Evolutionary conservation across 2,888 invertebrate genomes (phyloP).

Genomic region (Flexamia atlantica): DNA sequence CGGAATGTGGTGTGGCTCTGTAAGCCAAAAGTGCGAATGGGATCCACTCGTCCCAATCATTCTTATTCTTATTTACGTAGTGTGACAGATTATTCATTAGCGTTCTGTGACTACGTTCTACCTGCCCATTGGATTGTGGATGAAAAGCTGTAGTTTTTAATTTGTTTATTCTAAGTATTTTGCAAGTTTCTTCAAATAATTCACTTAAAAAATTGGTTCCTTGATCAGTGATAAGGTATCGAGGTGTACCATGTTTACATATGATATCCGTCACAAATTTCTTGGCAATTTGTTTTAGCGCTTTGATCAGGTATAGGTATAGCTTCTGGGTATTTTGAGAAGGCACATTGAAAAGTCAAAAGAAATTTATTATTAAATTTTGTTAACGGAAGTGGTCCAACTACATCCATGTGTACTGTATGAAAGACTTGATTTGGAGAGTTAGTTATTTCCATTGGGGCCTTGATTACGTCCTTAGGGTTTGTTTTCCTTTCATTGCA

Average conservation of each 20-base stretch:
- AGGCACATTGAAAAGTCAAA: constrained; percentile 1
- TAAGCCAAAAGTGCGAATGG: constrained; percentile 71
- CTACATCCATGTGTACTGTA: too few species aligned
- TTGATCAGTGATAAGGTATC: background rate
- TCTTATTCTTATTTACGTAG: background rate
- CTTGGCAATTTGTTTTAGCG: background rate
- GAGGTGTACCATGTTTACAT: constrained; percentile 23
- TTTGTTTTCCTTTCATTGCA: constrained; percentile 5
- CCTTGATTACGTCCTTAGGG: too few species aligned
- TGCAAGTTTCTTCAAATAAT: constrained; percentile 9
- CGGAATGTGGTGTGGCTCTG: background rate
- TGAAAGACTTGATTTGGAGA: too few species aligned
- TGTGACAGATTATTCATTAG: background rate
- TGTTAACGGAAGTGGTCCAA: too few species aligned
- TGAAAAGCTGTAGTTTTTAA: constrained; percentile 11
- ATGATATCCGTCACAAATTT: background rate
- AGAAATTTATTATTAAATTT: background rate
- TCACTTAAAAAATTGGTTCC: background rate
- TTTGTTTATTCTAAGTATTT: constrained; percentile 3
- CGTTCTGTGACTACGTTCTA: constrained; percentile 4
- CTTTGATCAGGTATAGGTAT: background rate
- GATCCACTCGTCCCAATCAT: constrained; percentile 64
- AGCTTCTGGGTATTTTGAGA: constrained; percentile 18
- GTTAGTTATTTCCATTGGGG: too few species aligned
- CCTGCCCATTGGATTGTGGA: constrained; percentile 15